phyloP scores from a whole-genome alignment of 1,140 invertebrate species.

The Saccostrea echinata region DNA sequence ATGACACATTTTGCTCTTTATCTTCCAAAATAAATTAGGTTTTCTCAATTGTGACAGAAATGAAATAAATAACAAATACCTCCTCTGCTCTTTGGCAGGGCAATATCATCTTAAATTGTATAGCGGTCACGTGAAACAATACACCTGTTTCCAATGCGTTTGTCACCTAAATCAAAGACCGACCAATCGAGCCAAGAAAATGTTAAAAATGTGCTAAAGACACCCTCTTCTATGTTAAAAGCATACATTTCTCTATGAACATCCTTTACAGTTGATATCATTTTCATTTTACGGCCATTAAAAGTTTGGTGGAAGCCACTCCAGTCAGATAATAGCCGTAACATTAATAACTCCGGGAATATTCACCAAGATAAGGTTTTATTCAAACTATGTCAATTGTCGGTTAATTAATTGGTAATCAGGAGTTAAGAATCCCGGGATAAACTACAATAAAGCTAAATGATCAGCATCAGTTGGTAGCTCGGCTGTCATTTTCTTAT shows the following conservation, averaged over 20 bases:
- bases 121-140: not conserved
- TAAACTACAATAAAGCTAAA: constrained; percentile 33
- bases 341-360: constrained; percentile 35
- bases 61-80: constrained; percentile 33
- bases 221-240: not conserved
- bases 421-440: constrained; percentile 7
- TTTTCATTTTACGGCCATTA: constrained; percentile 35
- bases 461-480: constrained; percentile 22
- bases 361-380: constrained; percentile 7
- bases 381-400: constrained; percentile 30
- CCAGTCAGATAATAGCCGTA: constrained; percentile 25
- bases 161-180: constrained; percentile 27
- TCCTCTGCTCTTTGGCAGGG: not conserved
- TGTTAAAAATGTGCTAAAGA: constrained; percentile 17
- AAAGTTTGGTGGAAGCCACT: constrained; percentile 14
- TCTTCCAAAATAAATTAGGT: constrained; percentile 34
- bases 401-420: constrained; percentile 39
- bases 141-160: constrained; percentile 27
- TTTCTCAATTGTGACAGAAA: constrained; percentile 35
- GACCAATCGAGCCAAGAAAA: constrained; percentile 10
- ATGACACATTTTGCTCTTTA: constrained; percentile 21
- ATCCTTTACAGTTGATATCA: constrained; percentile 16
- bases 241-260: not conserved
- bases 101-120: constrained; percentile 12
- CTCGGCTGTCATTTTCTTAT: not conserved